Conservation (phyloP, 2,113 vertebrate genomes). For the Tupaia tana region DNA sequence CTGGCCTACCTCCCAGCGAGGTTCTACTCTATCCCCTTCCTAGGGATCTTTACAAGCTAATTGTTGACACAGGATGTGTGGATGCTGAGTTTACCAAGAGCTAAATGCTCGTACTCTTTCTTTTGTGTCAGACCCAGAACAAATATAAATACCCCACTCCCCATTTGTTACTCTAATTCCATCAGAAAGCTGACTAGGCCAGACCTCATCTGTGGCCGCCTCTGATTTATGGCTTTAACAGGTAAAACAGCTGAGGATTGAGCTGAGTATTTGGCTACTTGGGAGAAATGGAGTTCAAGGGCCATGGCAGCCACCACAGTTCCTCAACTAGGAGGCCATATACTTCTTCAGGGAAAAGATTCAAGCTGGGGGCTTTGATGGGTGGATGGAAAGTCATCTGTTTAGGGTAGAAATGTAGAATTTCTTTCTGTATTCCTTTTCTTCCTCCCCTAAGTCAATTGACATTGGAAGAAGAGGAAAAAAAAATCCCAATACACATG, state of each 20-base stretch:
- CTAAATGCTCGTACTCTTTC: conserved; percentile 65
- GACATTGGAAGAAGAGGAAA: too few relatives aligned
- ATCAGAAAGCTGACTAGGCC: conserved; percentile 75
- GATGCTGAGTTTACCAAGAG: conserved; percentile 11
- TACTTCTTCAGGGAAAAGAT: background rate
- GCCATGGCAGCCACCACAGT: too few relatives aligned
- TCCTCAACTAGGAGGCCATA: background rate
- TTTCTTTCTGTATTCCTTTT: background rate
- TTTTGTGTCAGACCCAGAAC: conserved; percentile 80
- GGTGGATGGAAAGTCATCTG: background rate
- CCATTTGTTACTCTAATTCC: conserved; percentile 84
- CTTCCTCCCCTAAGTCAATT: too few relatives aligned
- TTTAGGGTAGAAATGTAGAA: background rate
- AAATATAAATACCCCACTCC: conserved; percentile 81
- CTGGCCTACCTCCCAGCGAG: background rate
- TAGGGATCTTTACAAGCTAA: conserved; percentile 21
- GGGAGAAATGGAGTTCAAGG: background rate
- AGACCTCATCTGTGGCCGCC: conserved; percentile 60
- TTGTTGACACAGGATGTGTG: conserved; percentile 52
- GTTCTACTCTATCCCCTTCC: background rate
- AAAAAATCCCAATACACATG: too few relatives aligned
- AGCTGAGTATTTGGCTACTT: background rate
- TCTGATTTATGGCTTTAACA: conserved; percentile 78
- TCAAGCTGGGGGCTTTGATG: background rate
- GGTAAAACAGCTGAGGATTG: background rate